Conservation (phyloP, 2,797 vertebrate species). For the Stomatorhinus walkeri region DNA sequence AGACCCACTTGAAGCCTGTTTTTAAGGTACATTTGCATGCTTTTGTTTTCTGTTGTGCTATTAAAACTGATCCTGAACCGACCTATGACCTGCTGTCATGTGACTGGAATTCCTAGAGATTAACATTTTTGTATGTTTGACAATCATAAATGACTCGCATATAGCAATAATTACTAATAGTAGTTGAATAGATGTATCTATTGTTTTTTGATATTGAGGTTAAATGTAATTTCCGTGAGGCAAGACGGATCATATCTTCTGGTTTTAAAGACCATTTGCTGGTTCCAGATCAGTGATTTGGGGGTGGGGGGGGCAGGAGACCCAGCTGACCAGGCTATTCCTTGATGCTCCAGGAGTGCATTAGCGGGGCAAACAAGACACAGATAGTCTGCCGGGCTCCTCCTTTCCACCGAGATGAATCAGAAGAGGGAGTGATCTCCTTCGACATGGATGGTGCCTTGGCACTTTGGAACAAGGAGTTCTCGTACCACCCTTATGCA, state of each 20-base stretch:
- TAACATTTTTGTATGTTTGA: background rate
- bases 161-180: background rate
- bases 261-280: background rate
- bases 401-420: constrained; percentile 56
- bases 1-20: constrained; percentile 58
- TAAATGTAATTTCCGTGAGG: background rate
- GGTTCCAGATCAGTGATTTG: background rate
- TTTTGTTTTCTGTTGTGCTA: background rate
- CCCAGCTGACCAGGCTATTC: background rate
- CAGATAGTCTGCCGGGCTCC: constrained; percentile 69
- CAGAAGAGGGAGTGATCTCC: constrained; percentile 64
- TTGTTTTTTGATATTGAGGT: background rate
- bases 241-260: background rate
- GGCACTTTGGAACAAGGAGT: constrained; percentile 55
- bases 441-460: constrained; percentile 69
- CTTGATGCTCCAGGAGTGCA: constrained; percentile 58
- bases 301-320: background rate
- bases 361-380: constrained; percentile 46
- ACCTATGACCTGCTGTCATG: background rate
- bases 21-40: constrained; percentile 42
- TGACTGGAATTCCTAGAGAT: background rate
- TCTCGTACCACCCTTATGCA: constrained; percentile 69
- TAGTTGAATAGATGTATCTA: background rate
- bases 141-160: background rate
- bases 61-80: background rate